Evolutionary conservation across 2,113 vertebrate genomes (phyloP), one percentile per base, ranked within the genome.

Genomic region (Poeciliopsis occidentalis): DNA sequence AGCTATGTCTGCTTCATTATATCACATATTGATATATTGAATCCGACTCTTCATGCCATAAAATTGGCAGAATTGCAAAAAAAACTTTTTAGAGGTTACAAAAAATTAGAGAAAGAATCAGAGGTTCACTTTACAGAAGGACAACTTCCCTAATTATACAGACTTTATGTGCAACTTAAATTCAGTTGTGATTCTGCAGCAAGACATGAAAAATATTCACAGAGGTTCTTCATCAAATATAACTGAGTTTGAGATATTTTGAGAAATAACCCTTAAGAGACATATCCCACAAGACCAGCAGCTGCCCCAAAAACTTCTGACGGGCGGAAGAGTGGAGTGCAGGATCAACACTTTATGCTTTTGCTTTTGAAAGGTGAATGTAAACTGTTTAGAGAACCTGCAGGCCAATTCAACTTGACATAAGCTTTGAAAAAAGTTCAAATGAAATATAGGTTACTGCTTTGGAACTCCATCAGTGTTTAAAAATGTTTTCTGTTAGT

Each of bases 281-380:
- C 44, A 6, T 19, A 19, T 17, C 41, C 41, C 44, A 47, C 44
- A 15, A 15, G 12, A 41, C 39, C 39, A 13, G 39, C 3, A 47
- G 44, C 44, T 19, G 13, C 17, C 44, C 13, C 44, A 47, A 6
- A 4, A 47, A 19, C 4, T 24, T 64, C 44, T 78, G 79, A 83
- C 60, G 69, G 84, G 84, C 79, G 73, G 74, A 67, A 61, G 29
- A 3, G 44, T 37, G 39, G 68, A 65, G 69, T 75, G 60, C 5
- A 7, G 4, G 79, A 60, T 71, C 47, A 54, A 89, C 65, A 4
- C 83, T 57, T 11, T 85, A 71, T 86, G 82, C 85, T 90, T 88
- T 84, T 88, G 78, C 85, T 88, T 24, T 89, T 68, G 78, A 72
- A 47, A 76, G 65, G 81, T 78, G 66, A 85, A 87, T 84, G 78